phyloP scores from a whole-genome alignment of 2,888 invertebrate species.

The Tenthredo distinguenda region DNA sequence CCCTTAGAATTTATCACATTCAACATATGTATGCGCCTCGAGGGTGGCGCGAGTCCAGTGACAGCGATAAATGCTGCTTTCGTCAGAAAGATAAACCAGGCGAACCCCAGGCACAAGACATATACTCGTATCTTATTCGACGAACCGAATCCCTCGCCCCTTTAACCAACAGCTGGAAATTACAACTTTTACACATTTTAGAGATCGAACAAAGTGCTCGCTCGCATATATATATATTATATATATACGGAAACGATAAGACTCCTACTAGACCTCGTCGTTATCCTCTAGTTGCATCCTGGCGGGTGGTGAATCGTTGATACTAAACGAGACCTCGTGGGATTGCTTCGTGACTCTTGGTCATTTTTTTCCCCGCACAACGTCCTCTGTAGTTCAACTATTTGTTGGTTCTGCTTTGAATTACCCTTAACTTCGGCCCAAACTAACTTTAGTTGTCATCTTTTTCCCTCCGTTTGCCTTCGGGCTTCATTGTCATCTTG shows the following conservation, averaged over 20 bases:
- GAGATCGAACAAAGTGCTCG: not conserved
- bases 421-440: conserved; percentile 13
- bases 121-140: not conserved
- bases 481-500: conserved; percentile 27
- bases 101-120: not conserved
- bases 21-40: not conserved
- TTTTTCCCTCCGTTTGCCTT: not conserved
- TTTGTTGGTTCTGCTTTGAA: not conserved
- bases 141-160: not conserved
- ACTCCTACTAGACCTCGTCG: not conserved
- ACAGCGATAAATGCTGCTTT: conserved; percentile 7
- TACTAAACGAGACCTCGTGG: not conserved
- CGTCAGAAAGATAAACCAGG: not conserved
- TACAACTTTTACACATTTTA: not conserved
- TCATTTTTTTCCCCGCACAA: not conserved
- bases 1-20: conserved; percentile 25
- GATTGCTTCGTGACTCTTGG: conserved; percentile 16
- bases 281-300: not conserved
- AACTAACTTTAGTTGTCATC: not conserved
- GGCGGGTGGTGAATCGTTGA: conserved; percentile 28
- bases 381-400: not conserved
- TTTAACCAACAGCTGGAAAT: not conserved
- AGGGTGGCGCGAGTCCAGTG: not conserved
- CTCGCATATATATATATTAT: not conserved
- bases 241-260: not conserved